phyloP scores from a whole-genome alignment of 2,113 vertebrate genomes.

The Prochilodus magdalenae region DNA sequence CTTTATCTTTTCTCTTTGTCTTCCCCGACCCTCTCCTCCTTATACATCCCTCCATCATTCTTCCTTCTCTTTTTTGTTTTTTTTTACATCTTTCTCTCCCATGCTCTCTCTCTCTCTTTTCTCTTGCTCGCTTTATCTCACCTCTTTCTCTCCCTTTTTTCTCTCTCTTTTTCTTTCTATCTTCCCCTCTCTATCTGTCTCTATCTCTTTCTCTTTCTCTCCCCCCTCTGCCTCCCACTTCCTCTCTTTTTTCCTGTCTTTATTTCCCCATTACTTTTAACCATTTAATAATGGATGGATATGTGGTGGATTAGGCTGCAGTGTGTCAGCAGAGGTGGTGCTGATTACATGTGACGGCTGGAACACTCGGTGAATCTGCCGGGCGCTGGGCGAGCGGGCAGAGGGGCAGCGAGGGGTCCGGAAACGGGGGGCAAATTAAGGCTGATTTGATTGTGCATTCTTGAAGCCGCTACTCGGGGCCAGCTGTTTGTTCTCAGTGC shows the following conservation, averaged over 20 bases:
- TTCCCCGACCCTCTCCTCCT: not conserved
- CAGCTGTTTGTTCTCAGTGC: not conserved
- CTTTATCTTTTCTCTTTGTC: not conserved
- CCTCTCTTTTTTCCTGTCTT: not conserved
- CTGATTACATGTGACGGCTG: slow-evolving; percentile 54
- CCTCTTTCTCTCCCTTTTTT: not conserved
- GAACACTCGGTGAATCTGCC: slow-evolving; percentile 15
- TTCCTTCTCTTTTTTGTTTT: not conserved
- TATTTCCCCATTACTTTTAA: not conserved
- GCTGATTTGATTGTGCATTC: slow-evolving; percentile 10
- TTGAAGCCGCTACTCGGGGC: not conserved
- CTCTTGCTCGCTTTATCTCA: not conserved
- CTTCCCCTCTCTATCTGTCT: not conserved
- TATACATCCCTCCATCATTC: not conserved
- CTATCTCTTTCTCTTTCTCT: not conserved
- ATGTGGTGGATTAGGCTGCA: slow-evolving; percentile 37
- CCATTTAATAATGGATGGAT: slow-evolving; percentile 59
- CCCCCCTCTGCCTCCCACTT: not conserved
- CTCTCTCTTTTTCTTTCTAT: not conserved
- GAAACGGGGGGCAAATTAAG: not conserved
- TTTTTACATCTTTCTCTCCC: not conserved
- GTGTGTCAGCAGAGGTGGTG: slow-evolving; percentile 37
- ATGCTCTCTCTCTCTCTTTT: not conserved
- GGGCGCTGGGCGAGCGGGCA: no score
- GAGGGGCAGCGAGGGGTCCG: not conserved